Evolutionary conservation across 2,888 invertebrate genomes (phyloP), one percentile per base, ranked within the genome.

Genomic region (Ennomos fuscantarius): DNA sequence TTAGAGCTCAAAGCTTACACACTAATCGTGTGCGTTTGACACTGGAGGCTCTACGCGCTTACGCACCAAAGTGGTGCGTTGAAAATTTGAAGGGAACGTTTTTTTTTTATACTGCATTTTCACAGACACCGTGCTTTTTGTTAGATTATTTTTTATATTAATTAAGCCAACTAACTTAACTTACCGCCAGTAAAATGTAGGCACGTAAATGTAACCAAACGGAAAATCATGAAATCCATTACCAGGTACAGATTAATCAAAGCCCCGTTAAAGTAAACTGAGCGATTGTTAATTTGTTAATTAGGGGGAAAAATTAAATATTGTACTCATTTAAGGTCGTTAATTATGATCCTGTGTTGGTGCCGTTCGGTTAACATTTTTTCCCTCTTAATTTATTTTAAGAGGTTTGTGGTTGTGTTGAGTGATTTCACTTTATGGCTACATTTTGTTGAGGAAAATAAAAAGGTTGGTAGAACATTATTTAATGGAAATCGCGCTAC

Each of bases 171-270:
- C 0, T 8, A 44, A 46, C 24, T 41, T 46, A 0, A 1, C 1
- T 1, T 46, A 47, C 54, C 47, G 54, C 3, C 12, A 1, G 5
- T 12, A 9, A 0, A 9, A 9, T 54, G 41, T 54, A 54, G 12
- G 1, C 35, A 1, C 0, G 36, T 43, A 34, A 48, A 40, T 12
- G 35, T 10, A 37, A 42, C 55, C 44, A 55, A 60, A 60, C 60
- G 51, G 53, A 59, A 59, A 49, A 59, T 59, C 49, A 59, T 55
- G 55, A 39, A 52, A 55, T 55, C 55, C 55, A 60, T 60, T 51
- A 48, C 33, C 55, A 51, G 47, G 47, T 60, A 37, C 47, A 55
- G 45, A 60, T 60, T 60, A 60, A 60, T 60, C 55, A 60, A 42
- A 51, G 9, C 10, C 37, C 34, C 24, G 55, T 60, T 60, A 55